Base-by-base conservation (phyloP, 2,888 invertebrate species). In the Therioaphis trifolii region DNA sequence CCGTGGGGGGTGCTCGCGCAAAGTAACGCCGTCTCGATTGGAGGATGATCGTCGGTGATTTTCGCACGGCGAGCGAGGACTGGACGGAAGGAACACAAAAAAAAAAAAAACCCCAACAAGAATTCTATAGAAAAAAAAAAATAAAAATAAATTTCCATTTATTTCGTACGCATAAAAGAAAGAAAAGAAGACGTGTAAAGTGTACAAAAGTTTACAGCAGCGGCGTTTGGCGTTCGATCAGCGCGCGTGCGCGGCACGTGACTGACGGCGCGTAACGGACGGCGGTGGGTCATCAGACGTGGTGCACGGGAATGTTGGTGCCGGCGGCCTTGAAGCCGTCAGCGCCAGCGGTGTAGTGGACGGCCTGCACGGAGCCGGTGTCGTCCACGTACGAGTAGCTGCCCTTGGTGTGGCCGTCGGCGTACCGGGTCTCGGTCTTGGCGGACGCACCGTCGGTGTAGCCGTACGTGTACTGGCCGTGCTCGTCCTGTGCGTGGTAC, bases 271-370 rank as follows among this genome's bases (percentile, higher is more conserved):
- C n/a, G n/a, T n/a, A n/a, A n/a, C n/a, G n/a, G n/a, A n/a, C n/a
- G n/a, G n/a, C n/a, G n/a, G n/a, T n/a, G n/a, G n/a, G n/a, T 27
- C 35, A 43, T 80, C 61, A 80, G 49, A 80, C 80, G 71, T 80
- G 80, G 61, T 80, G 80, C 1, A 87, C 87, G 12, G 90, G 90
- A 58, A 90, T 86, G 87, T 90, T 90, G 76, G 90, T 89, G 46
- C 89, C 90, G 12, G 88, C 87, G 11, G 90, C 88, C 7, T 88
- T 88, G 88, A 90, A 91, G 18, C 90, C 90, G 80, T 89, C 90
- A n/a, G 88, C 87, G 84, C 90, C 90, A 1, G 90, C 88, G 3
- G 88, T 88, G 86, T 90, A 90, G 71, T 88, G 88, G 9, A 89
- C 88, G 27, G 88, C 89, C 86, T 90, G 68, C 14, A 90, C 87